These are phyloP conservation scores for Macrotis lagotis DNA, from an alignment of 2,113 vertebrate species.

Conservation along the genomic window DNA sequence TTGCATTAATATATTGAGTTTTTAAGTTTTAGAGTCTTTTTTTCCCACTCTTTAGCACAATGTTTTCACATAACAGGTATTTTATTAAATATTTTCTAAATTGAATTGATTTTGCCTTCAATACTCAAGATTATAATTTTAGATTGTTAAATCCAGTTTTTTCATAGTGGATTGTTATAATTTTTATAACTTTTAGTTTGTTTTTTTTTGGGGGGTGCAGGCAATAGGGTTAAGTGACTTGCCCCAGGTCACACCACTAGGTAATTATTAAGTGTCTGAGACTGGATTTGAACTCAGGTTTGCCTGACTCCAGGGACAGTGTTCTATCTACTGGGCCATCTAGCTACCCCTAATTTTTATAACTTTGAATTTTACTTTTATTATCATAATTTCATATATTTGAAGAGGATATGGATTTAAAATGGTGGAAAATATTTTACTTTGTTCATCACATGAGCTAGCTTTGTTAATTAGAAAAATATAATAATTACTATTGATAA, in stretches of 20 bases:
- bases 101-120: not conserved
- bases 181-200: no score
- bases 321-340: no score
- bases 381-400: not conserved
- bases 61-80: not conserved
- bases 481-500: no score
- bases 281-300: no score
- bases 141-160: not conserved
- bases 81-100: not conserved
- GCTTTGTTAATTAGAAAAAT: not conserved
- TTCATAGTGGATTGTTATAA: not conserved
- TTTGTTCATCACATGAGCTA: not conserved
- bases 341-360: no score
- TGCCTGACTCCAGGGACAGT: no score
- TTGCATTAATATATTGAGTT: not conserved
- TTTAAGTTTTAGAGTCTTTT: not conserved
- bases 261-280: no score
- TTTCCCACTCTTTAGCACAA: not conserved
- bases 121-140: not conserved
- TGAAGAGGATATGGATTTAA: not conserved
- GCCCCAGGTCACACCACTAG: no score
- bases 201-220: no score
- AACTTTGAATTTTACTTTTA: no score
- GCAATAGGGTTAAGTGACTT: no score
- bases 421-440: not conserved